Base-by-base conservation (phyloP, 1,140 invertebrate genomes). In the Aphelenchoides avenae region DNA sequence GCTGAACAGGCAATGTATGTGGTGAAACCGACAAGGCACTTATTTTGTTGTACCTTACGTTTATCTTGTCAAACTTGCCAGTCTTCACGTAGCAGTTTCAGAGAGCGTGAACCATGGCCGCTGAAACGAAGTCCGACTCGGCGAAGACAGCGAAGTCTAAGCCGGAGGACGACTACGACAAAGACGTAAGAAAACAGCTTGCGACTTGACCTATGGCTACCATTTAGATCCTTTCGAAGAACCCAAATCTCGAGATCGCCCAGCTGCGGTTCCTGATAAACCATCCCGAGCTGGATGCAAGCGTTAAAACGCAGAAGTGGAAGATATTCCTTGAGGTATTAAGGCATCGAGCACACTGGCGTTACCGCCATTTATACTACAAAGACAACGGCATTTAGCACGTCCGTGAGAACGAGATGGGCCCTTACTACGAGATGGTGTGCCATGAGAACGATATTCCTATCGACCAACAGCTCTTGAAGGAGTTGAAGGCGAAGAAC, bases 361-460 rank as follows among this genome's bases (percentile, higher is more conserved):
- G 15, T 20, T 1, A 18, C 3, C 37, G 2, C 24, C 24, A 18
- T 39, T 39, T 18, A 20, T 39, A 20, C 0, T 31, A 7, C 15
- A 11, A 5, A 24, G 7, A 63, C 13, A 27, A 31, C 1, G 9
- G 24, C 13, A 48, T 74, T 34, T 27, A 76, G 61, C 44, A 58
- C n/a, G 69, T 75, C 41, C 56, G 58, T 29, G 68, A 71, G 20
- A 46, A 64, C 48, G 82, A 82, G 77, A 99, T 98, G 94, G 90
- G 91, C 52, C 90, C 91, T n/a, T 96, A 91, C 79, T 99, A 99
- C 78, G 88, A 93, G 81, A 84, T 90, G 62, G 84, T 94, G 11
- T 83, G 81, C 61, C 24, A 41, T n/a, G 57, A 75, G 56, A 27
- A 47, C 4, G 83, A 84, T 22, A 91, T 89, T 88, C 77, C 81